Conservation (phyloP, 2,113 vertebrate genomes). For the Sphaerodactylus townsendi region DNA sequence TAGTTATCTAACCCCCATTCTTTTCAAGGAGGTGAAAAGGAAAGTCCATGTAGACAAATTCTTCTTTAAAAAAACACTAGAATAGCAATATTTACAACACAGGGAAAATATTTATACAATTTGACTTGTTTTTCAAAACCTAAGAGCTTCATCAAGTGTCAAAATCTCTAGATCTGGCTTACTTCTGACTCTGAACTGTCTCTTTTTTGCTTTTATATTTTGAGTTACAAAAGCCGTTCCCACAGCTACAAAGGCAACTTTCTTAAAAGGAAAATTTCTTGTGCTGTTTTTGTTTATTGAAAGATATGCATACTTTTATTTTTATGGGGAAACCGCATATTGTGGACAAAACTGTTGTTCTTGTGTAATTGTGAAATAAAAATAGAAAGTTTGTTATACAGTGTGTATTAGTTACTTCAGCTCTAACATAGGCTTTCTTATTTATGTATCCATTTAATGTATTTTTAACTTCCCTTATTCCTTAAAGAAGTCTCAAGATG, state of each 20-base stretch:
- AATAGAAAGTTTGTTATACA: neutral
- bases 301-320: neutral
- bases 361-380: conserved; percentile 9
- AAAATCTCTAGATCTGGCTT: conserved; percentile 39
- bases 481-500: too few relatives aligned
- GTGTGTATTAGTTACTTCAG: neutral
- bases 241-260: neutral
- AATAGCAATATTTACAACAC: conserved; percentile 38
- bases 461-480: too few relatives aligned
- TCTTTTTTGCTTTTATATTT: conserved; percentile 36
- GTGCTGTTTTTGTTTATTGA: conserved; percentile 31
- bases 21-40: too few relatives aligned
- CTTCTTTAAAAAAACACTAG: conserved; percentile 23
- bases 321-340: conserved; percentile 3
- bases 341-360: neutral
- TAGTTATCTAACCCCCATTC: too few relatives aligned
- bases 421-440: neutral
- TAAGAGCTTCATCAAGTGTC: conserved; percentile 43
- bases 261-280: conserved; percentile 20
- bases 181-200: conserved; percentile 36
- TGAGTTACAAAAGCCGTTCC: conserved; percentile 17
- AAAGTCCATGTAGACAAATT: neutral
- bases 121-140: conserved; percentile 55
- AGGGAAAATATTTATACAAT: conserved; percentile 55
- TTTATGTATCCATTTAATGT: too few relatives aligned